phyloP scores from a whole-genome alignment of 2,797 vertebrate genomes.

The Tachyglossus aculeatus region DNA sequence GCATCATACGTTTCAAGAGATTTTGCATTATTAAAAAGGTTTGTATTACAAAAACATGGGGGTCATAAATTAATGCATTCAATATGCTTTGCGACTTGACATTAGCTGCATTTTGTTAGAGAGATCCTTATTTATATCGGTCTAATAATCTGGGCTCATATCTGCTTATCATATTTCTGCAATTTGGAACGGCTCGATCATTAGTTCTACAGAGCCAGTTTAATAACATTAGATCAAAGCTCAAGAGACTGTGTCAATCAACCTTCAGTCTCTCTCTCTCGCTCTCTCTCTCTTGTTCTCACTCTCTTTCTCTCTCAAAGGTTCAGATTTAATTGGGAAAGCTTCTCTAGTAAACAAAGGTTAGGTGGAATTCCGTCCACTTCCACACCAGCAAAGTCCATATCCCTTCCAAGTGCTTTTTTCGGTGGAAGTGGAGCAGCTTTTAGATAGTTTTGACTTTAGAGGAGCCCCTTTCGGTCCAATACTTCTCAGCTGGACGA shows the following conservation, averaged over 20 bases:
- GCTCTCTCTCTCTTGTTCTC: not conserved
- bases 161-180: constrained; percentile 23
- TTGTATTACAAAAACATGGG: constrained; percentile 19
- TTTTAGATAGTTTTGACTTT: no score
- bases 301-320: constrained; percentile 16
- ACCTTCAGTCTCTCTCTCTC: not conserved
- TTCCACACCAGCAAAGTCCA: no score
- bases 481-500: no score
- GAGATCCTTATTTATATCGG: constrained; percentile 11
- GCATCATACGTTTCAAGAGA: constrained; percentile 36
- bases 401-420: no score
- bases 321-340: constrained; percentile 46
- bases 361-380: constrained; percentile 35
- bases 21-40: constrained; percentile 35
- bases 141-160: constrained; percentile 10
- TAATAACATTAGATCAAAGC: constrained; percentile 35
- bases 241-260: not conserved
- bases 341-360: constrained; percentile 35
- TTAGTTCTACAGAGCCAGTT: constrained; percentile 18
- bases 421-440: no score
- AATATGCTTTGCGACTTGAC: constrained; percentile 23
- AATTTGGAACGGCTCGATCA: constrained; percentile 26
- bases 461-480: no score
- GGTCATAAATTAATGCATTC: constrained; percentile 44
- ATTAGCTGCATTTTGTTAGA: constrained; percentile 18